Evolutionary conservation across 2,888 invertebrate species (phyloP).

Genomic region (Tortricodes alternella): DNA sequence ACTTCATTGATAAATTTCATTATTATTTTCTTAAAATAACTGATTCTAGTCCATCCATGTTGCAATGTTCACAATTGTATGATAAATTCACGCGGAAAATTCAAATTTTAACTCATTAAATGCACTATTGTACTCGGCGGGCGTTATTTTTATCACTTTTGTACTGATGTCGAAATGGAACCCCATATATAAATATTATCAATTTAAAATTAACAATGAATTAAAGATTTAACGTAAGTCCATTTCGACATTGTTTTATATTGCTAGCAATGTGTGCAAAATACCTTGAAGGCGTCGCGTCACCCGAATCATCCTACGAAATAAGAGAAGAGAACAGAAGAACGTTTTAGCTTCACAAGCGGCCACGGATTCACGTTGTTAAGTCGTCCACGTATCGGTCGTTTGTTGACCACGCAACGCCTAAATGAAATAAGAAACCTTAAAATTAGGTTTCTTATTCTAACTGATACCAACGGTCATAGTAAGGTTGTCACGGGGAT

Average conservation of each 20-base stretch:
- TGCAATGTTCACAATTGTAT: slow-evolving; percentile 39
- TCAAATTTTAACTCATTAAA: slow-evolving; percentile 21
- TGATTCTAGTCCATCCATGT: slow-evolving; percentile 35
- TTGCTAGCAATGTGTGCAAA: slow-evolving; percentile 81
- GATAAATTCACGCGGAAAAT: neutral
- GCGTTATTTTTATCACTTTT: slow-evolving; percentile 63
- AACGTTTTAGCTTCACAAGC: slow-evolving; percentile 10
- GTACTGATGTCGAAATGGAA: slow-evolving; percentile 65
- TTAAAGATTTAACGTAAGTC: slow-evolving; percentile 21
- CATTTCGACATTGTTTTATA: slow-evolving; percentile 67
- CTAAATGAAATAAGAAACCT: no score
- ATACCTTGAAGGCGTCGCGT: slow-evolving; percentile 63
- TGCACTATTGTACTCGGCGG: slow-evolving; percentile 70
- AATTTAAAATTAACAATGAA: slow-evolving; percentile 17
- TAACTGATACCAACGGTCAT: no score
- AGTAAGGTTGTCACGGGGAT: no score
- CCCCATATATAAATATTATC: slow-evolving; percentile 28
- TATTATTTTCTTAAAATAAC: neutral
- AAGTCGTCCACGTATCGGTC: neutral
- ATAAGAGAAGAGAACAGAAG: slow-evolving; percentile 36
- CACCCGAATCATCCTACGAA: slow-evolving; percentile 74
- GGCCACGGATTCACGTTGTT: slow-evolving; percentile 25
- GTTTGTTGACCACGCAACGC: slow-evolving; percentile 2
- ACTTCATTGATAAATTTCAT: neutral
- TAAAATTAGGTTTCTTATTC: no score